Evolutionary conservation across 2,888 invertebrate genomes (phyloP), one percentile per base, ranked within the genome.

Genomic region (Oligia strigilis): DNA sequence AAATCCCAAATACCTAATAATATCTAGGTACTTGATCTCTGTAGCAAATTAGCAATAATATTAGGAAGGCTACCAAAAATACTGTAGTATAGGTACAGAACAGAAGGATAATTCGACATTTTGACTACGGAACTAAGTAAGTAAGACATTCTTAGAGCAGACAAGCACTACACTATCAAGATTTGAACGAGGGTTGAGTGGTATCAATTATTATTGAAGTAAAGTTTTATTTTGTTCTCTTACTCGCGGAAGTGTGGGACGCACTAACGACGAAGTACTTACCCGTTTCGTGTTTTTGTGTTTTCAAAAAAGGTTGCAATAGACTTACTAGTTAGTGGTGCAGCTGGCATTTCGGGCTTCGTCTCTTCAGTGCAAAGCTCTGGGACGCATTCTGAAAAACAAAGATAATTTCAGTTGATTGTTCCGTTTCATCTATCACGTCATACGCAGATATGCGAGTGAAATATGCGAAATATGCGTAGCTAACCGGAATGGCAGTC

Each of bases 251-350:
- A 43, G 52, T 62, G 75, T 76, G 40, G 49, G 49, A n/a, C 55
- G 49, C 43, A 52, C 58, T 75, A 80, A 58, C 55, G 13, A 40
- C 1, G 13, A n/a, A 29, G 4, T 58, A 67, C 29, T 29, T 29
- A 29, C 36, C 64, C 40, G 23, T 52, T 66, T 70, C 14, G 23
- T 46, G 49, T 65, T 52, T 66, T 66, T 6, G 23, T 46, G 55
- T 70, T 60, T 72, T 69, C 1, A 19, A 55, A 81, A 67, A 71
- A n/a, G 11, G 14, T 49, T 73, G 40, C 11, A 67, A 58, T 60
- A 23, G 71, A 93, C 95, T 95, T 84, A 96, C 96, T 96, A 23
- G 95, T 95, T 40, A 94, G 82, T 3, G 94, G 92, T 1, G 93
- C 94, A 8, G 92, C 86, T 11, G 93, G 91, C 8, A 91, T 75